These are phyloP conservation scores for Orthonyx spaldingii DNA, from an alignment of 2,113 vertebrate genomes.

Conservation along the genomic window DNA sequence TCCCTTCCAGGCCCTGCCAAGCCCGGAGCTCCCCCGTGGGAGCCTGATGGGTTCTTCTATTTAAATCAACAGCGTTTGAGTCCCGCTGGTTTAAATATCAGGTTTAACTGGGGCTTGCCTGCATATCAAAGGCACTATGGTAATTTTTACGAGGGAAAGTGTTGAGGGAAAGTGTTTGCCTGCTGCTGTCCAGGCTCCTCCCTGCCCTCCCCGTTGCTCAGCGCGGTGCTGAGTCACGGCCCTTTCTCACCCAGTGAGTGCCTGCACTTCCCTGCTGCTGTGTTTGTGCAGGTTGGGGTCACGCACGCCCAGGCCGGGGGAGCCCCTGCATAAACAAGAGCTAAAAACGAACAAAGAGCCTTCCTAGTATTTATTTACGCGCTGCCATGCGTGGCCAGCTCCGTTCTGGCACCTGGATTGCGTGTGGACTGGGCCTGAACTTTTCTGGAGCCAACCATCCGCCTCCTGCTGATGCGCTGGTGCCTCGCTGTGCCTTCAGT, in stretches of 20 bases:
- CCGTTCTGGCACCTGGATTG: background rate
- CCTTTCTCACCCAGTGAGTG: background rate
- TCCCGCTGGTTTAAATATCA: slow-evolving; percentile 26
- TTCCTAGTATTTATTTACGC: background rate
- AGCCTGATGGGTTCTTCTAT: background rate
- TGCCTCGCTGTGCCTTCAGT: background rate
- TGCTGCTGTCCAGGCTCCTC: slow-evolving; percentile 5
- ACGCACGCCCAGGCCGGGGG: background rate
- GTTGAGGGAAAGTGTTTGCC: slow-evolving; percentile 7
- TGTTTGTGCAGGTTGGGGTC: background rate
- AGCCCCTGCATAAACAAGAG: background rate
- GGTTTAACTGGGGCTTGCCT: slow-evolving; percentile 16
- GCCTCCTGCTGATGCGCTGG: background rate
- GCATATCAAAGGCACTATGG: slow-evolving; percentile 33
- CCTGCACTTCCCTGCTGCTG: background rate
- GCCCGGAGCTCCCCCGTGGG: background rate
- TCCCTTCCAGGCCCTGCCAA: background rate
- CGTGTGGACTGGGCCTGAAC: background rate
- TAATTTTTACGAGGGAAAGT: slow-evolving; percentile 32
- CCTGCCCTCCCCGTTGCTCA: background rate
- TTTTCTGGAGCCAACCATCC: background rate
- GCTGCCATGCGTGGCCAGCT: background rate
- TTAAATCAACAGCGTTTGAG: background rate
- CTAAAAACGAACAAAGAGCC: background rate
- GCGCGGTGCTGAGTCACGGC: background rate